Evolutionary conservation across 2,113 vertebrate species (phyloP).

Genomic region (Seriola aureovittata): DNA sequence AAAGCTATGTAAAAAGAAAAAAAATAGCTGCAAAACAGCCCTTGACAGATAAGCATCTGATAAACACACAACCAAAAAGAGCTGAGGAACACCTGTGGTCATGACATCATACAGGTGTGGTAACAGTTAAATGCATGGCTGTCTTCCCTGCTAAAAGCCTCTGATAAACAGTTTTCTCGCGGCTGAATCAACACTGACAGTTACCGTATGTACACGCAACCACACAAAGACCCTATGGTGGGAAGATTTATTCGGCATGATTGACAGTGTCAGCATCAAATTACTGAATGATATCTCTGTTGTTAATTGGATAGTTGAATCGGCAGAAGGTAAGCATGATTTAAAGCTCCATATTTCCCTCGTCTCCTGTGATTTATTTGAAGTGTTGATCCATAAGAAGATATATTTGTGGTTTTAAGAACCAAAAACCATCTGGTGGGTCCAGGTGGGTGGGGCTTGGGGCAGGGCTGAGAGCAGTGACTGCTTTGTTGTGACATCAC

Average conservation of each 20-base stretch:
- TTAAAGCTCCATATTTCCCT: too few species aligned
- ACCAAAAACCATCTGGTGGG: too few species aligned
- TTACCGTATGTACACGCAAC: not conserved
- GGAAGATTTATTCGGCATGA: not conserved
- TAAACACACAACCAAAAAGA: slow-evolving; percentile 25
- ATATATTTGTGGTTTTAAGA: too few species aligned
- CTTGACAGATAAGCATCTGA: slow-evolving; percentile 71
- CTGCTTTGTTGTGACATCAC: too few species aligned
- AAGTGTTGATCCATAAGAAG: too few species aligned
- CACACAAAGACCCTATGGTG: not conserved
- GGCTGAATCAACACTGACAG: slow-evolving; percentile 14
- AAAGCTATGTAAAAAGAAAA: slow-evolving; percentile 11
- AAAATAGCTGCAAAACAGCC: slow-evolving; percentile 78
- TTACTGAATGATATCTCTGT: not conserved
- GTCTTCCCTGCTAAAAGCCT: not conserved
- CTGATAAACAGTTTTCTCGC: not conserved
- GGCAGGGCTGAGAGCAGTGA: too few species aligned
- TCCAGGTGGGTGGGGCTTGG: too few species aligned
- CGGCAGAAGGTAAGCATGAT: not conserved
- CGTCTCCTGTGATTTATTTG: too few species aligned
- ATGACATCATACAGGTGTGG: slow-evolving; percentile 66
- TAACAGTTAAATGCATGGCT: slow-evolving; percentile 1
- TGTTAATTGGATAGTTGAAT: not conserved
- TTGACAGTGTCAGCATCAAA: slow-evolving; percentile 16
- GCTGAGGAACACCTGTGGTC: slow-evolving; percentile 47